These are phyloP conservation scores for Acrobasis suavella DNA, from an alignment of 2,888 invertebrate genomes.

Conservation along the genomic window DNA sequence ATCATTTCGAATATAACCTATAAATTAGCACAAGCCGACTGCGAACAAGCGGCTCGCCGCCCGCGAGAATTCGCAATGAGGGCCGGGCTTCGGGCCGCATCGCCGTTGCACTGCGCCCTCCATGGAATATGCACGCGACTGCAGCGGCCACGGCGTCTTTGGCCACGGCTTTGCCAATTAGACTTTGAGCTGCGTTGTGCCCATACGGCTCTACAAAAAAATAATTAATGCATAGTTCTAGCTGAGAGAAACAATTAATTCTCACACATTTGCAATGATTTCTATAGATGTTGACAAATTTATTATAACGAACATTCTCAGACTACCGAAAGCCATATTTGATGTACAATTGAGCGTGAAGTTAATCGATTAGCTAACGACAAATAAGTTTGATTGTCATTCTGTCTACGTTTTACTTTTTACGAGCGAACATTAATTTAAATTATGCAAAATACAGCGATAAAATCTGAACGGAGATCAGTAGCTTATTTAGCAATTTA, in stretches of 20 bases:
- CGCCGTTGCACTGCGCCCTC: conserved; percentile 36
- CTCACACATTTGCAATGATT: not conserved
- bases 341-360: not conserved
- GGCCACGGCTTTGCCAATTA: conserved; percentile 45
- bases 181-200: conserved; percentile 42
- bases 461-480: conserved; percentile 4
- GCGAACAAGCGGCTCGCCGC: conserved; percentile 54
- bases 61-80: conserved; percentile 67
- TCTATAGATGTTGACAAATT: not conserved
- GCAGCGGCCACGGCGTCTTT: conserved; percentile 24
- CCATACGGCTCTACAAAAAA: conserved; percentile 6
- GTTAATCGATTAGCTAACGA: conserved; percentile 8
- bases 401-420: not conserved
- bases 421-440: conserved; percentile 8
- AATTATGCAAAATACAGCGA: conserved; percentile 14
- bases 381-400: conserved; percentile 7
- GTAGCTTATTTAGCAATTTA: not conserved
- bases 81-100: conserved; percentile 39
- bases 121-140: conserved; percentile 47
- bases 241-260: not conserved
- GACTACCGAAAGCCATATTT: not conserved
- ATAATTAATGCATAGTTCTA: not conserved
- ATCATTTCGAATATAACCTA: conserved; percentile 78
- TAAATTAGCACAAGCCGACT: conserved; percentile 74
- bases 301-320: not conserved